phyloP scores from a whole-genome alignment of 2,113 vertebrate genomes.

The Amia ocellicauda region DNA sequence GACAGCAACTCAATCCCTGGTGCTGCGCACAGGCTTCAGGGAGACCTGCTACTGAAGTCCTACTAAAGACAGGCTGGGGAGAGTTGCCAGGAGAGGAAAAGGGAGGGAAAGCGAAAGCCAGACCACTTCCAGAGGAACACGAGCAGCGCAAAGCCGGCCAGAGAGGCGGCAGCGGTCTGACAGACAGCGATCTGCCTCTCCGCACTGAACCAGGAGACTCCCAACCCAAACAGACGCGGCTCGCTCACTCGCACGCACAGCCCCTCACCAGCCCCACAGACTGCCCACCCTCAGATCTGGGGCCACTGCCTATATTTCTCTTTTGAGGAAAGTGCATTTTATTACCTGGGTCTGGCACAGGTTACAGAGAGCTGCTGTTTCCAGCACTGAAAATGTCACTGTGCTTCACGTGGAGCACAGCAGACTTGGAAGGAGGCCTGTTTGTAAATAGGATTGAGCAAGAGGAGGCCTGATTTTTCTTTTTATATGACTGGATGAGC shows the following conservation, averaged over 20 bases:
- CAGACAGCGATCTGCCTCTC: neutral
- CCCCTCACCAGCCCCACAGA: neutral
- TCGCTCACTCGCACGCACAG: constrained; percentile 6
- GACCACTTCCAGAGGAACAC: constrained; percentile 40
- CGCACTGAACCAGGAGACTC: neutral
- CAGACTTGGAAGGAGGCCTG: too few relatives aligned
- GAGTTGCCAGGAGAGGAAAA: constrained; percentile 28
- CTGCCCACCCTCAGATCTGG: neutral
- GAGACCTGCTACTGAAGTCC: constrained; percentile 29
- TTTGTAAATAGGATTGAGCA: too few relatives aligned
- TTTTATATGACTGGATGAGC: too few relatives aligned
- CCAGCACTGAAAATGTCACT: too few relatives aligned
- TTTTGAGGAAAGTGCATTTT: neutral
- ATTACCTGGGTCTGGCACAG: neutral
- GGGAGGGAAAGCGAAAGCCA: constrained; percentile 37
- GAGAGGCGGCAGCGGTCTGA: neutral
- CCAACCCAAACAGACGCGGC: neutral
- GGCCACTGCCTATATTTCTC: neutral
- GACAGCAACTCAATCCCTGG: too few relatives aligned
- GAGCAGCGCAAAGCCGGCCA: neutral
- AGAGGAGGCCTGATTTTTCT: too few relatives aligned
- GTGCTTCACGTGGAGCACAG: too few relatives aligned
- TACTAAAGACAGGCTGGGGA: neutral
- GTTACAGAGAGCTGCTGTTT: neutral
- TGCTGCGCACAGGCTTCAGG: constrained; percentile 4